A percentile compares a stretch with the other conserved stretches of the same genome.
Evolutionary conservation across 2,888 invertebrate species (phyloP).

Genomic region (Philonicus albiceps): DNA sequence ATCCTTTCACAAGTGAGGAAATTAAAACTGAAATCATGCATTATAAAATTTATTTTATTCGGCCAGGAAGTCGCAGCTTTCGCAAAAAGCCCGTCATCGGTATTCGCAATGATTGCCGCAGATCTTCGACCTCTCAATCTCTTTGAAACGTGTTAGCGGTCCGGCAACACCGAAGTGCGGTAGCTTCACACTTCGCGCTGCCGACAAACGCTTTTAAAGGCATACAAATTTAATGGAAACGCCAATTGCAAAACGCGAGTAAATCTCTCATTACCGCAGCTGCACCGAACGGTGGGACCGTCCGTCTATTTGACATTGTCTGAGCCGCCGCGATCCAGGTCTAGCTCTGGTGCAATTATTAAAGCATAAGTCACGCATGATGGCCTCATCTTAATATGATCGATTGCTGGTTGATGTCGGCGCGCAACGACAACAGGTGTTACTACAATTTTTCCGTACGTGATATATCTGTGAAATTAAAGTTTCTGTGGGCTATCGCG

Average conservation of each 20-base stretch:
- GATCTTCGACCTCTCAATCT: neutral
- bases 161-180: neutral
- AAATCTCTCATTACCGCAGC: conserved; percentile 32
- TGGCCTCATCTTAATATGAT: conserved; percentile 39
- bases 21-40: neutral
- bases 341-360: conserved; percentile 10
- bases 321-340: neutral
- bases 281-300: neutral
- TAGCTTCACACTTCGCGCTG: neutral
- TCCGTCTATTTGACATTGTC: conserved; percentile 22
- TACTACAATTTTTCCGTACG: conserved; percentile 37
- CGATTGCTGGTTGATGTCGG: conserved; percentile 25
- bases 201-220: neutral
- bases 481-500: conserved; percentile 2
- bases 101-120: neutral
- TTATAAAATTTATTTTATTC: neutral
- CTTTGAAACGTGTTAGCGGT: neutral
- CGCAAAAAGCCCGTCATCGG: neutral
- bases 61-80: neutral
- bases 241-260: conserved; percentile 22
- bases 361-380: conserved; percentile 40
- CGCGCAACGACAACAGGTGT: conserved; percentile 39
- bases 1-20: neutral
- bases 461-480: conserved; percentile 40
- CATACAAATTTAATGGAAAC: conserved; percentile 35